Percentiles rank a stretch among this genome's conserved stretches.
Evolutionary conservation across 2,888 invertebrate genomes (phyloP).

Genomic region (Cantharis rustica): DNA sequence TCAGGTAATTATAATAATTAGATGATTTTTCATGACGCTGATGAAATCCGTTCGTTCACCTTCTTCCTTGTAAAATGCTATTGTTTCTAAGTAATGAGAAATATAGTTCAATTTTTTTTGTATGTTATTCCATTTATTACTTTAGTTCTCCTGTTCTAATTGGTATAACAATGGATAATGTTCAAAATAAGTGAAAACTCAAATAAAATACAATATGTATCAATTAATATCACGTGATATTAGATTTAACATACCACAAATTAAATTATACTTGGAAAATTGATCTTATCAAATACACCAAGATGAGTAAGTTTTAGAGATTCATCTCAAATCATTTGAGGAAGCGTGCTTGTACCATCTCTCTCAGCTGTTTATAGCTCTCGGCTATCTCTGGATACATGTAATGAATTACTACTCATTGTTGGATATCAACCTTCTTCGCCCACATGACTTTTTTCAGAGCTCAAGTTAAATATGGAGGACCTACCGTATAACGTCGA

Average conservation of each 20-base stretch:
- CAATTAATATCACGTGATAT: no score
- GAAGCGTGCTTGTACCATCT: background rate
- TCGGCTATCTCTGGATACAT: no score
- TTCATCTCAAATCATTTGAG: background rate
- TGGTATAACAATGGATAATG: background rate
- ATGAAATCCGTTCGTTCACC: background rate
- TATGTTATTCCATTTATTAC: background rate
- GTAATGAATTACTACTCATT: no score
- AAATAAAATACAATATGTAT: background rate
- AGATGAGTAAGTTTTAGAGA: background rate
- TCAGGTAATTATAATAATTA: background rate
- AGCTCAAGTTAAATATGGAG: no score
- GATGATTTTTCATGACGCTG: background rate
- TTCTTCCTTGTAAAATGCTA: background rate
- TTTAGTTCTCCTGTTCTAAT: background rate
- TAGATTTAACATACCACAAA: no score
- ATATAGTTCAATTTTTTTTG: background rate
- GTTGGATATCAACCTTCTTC: no score
- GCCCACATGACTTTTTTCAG: no score
- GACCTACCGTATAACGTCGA: no score
- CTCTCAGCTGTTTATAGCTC: no score
- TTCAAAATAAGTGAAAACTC: background rate
- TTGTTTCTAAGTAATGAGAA: background rate
- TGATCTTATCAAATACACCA: no score
- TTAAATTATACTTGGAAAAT: no score